A percentile compares a stretch with the other conserved stretches of the same genome.
Evolutionary conservation across 2,113 vertebrate genomes (phyloP).

Genomic region (Bubalus kerabau): DNA sequence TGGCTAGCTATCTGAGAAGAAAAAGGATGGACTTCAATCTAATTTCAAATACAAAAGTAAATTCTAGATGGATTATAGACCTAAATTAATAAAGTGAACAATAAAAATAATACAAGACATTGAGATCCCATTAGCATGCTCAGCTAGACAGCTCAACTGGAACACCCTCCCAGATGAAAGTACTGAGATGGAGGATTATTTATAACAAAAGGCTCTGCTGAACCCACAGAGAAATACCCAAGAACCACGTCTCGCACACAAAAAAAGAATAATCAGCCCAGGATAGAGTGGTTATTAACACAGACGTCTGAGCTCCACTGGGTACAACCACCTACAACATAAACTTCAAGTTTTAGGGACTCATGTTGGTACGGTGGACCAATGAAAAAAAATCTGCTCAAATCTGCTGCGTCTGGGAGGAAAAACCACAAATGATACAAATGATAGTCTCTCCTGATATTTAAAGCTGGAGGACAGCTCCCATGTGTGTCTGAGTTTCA

Average conservation of each 20-base stretch:
- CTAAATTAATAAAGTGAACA: not conserved
- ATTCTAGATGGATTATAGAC: not conserved
- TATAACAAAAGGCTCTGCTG: not conserved
- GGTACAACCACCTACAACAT: not conserved
- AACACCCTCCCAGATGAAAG: not conserved
- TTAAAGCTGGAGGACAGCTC: not conserved
- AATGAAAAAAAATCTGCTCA: fast-evolving
- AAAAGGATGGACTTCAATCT: not conserved
- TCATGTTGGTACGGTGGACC: fast-evolving
- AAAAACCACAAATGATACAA: not conserved
- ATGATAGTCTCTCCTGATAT: not conserved
- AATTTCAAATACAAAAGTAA: not conserved
- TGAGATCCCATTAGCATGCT: not conserved
- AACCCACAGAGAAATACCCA: not conserved
- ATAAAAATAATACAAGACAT: not conserved
- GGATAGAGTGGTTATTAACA: not conserved
- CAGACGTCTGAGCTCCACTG: not conserved
- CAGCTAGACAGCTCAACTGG: not conserved
- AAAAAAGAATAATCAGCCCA: not conserved
- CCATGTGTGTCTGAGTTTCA: not conserved
- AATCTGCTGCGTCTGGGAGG: not conserved
- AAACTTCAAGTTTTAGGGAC: not conserved
- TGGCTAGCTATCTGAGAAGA: not conserved
- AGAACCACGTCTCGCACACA: not conserved
- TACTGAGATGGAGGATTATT: not conserved